phyloP scores from a whole-genome alignment of 2,888 invertebrate species.

The Melanargia galathea region DNA sequence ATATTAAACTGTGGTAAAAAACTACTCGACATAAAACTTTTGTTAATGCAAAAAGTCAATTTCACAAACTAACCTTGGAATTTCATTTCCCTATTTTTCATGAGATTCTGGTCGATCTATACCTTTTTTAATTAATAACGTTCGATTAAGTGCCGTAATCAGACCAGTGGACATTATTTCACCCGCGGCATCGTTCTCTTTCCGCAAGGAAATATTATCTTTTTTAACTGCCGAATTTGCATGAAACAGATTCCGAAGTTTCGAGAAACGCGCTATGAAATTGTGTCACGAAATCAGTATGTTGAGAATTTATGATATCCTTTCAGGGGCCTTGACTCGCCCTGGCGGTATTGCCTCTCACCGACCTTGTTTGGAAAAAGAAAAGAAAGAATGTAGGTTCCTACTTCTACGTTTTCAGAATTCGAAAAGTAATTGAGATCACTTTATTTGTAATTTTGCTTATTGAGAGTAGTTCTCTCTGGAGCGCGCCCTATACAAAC shows the following conservation, averaged over 20 bases:
- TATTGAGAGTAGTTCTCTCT: neutral
- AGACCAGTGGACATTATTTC: neutral
- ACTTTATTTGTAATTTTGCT: neutral
- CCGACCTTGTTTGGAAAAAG: neutral
- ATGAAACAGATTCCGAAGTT: constrained; percentile 21
- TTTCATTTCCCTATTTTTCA: no score
- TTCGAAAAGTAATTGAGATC: neutral
- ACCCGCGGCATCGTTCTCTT: constrained; percentile 3
- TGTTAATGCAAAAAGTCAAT: no score
- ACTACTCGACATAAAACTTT: no score
- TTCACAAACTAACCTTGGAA: no score
- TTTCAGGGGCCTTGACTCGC: constrained; percentile 1
- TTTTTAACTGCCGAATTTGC: constrained; percentile 27
- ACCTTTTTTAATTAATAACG: constrained; percentile 3
- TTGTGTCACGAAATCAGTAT: neutral
- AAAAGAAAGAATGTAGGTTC: neutral
- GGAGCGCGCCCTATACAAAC: no score
- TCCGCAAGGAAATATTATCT: constrained; percentile 11
- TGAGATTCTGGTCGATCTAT: no score
- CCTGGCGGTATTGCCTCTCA: constrained; percentile 11
- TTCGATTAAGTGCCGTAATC: neutral
- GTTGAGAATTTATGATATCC: neutral
- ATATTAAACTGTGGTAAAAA: no score
- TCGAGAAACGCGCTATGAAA: neutral
- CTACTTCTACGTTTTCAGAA: neutral